These are phyloP conservation scores for Myathropa florea DNA, from an alignment of 2,888 invertebrate genomes.

Conservation along the genomic window DNA sequence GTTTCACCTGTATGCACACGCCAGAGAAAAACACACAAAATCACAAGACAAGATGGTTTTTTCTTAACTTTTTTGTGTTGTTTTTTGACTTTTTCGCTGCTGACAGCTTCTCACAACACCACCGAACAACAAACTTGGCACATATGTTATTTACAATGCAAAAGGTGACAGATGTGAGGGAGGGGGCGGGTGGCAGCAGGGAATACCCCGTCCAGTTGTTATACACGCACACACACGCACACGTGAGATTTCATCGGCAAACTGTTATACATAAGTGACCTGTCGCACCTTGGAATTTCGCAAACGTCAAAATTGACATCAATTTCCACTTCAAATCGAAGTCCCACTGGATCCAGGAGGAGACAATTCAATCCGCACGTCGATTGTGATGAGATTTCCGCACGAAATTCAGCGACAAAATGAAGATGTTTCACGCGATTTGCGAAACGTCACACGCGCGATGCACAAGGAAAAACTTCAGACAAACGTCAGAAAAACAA, in stretches of 20 bases:
- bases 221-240: conserved; percentile 18
- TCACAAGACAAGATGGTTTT: conserved; percentile 45
- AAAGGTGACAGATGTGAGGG: background rate
- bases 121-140: conserved; percentile 40
- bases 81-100: background rate
- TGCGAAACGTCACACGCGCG: conserved; percentile 42
- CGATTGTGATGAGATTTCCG: too few species aligned
- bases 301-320: conserved; percentile 18
- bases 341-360: background rate
- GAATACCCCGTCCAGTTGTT: conserved; percentile 32
- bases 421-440: background rate
- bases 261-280: conserved; percentile 63
- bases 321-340: background rate
- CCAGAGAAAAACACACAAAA: conserved; percentile 15
- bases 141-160: conserved; percentile 47
- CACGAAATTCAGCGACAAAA: too few species aligned
- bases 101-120: background rate
- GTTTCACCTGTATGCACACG: conserved; percentile 50
- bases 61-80: background rate
- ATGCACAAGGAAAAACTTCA: conserved; percentile 17
- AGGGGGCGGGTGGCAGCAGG: background rate
- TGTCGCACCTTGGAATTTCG: conserved; percentile 62
- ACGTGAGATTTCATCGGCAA: conserved; percentile 31
- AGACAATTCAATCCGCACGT: background rate
- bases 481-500: background rate